Percentiles rank a stretch among this genome's conserved stretches.
Evolutionary conservation across 2,797 vertebrate genomes (phyloP).

Genomic region (Fistularia tabacaria): DNA sequence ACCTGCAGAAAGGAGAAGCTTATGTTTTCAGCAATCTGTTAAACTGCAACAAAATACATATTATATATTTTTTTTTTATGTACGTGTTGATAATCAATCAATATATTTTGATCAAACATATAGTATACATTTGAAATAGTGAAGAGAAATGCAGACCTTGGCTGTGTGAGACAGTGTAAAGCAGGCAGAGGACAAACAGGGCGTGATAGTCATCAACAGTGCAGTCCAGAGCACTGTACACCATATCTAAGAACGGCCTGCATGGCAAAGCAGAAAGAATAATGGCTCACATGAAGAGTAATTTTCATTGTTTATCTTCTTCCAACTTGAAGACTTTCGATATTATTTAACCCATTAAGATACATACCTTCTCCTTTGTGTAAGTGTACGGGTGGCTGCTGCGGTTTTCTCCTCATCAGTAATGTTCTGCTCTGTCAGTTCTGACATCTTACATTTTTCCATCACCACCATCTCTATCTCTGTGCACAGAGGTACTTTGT

Average conservation of each 20-base stretch:
- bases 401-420: slow-evolving; percentile 96
- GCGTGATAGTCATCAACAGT: slow-evolving; percentile 89
- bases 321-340: too few species aligned
- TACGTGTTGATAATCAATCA: too few species aligned
- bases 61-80: too few species aligned
- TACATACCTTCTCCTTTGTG: slow-evolving; percentile 61
- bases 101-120: not conserved
- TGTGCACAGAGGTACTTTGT: slow-evolving; percentile 45
- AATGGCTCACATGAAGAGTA: not conserved
- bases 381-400: slow-evolving; percentile 73
- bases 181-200: slow-evolving; percentile 94
- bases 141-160: slow-evolving; percentile 75
- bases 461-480: slow-evolving; percentile 99
- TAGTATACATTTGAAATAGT: not conserved
- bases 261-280: slow-evolving; percentile 3
- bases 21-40: not conserved
- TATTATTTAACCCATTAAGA: too few species aligned
- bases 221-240: slow-evolving; percentile 90
- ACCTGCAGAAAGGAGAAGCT: slow-evolving; percentile 66
- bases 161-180: slow-evolving; percentile 94
- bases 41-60: too few species aligned
- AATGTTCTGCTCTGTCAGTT: slow-evolving; percentile 90
- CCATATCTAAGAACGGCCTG: slow-evolving; percentile 96
- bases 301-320: too few species aligned
- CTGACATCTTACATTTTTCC: slow-evolving; percentile 87